Conservation (phyloP, 2,888 invertebrate genomes). For the Chydorus sphaericus region DNA sequence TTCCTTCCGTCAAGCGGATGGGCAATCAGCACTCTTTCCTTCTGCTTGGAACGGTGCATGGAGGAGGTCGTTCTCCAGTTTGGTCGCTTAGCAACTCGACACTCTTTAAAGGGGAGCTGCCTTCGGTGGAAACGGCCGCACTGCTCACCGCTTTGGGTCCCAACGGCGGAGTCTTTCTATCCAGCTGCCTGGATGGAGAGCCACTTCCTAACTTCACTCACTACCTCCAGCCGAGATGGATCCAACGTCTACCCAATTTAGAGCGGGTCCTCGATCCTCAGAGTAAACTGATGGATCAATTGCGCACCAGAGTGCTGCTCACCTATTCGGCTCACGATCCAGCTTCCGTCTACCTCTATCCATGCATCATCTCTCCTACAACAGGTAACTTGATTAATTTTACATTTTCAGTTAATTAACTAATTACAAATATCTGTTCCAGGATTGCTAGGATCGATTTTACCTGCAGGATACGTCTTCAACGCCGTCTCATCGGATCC, state of each 20-base stretch:
- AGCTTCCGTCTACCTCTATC: slow-evolving; percentile 35
- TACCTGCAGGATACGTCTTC: slow-evolving; percentile 32
- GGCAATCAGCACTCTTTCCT: slow-evolving; percentile 39
- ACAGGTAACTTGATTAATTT: slow-evolving; percentile 23
- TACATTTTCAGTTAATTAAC: neutral
- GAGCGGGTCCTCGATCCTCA: slow-evolving; percentile 32
- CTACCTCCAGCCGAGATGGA: slow-evolving; percentile 29
- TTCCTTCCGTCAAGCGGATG: slow-evolving; percentile 42
- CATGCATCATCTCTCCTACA: slow-evolving; percentile 31
- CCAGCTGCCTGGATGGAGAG: slow-evolving; percentile 28
- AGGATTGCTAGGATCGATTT: slow-evolving; percentile 30
- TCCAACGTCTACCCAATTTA: slow-evolving; percentile 25
- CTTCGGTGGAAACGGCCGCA: slow-evolving; percentile 37
- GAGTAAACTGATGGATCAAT: slow-evolving; percentile 27
- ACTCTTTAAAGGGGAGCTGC: slow-evolving; percentile 41
- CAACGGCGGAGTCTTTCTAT: slow-evolving; percentile 32
- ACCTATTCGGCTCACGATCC: slow-evolving; percentile 48
- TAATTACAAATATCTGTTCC: neutral
- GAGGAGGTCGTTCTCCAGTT: slow-evolving; percentile 25
- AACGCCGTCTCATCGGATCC: slow-evolving; percentile 32
- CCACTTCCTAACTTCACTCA: slow-evolving; percentile 29
- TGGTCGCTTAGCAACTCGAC: slow-evolving; percentile 39
- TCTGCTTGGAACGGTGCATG: slow-evolving; percentile 33
- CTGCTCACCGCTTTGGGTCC: slow-evolving; percentile 41
- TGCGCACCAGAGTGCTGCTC: slow-evolving; percentile 45